A percentile compares a stretch with the other conserved stretches of the same genome.
These are phyloP conservation scores for Tragelaphus strepsiceros DNA, from an alignment of 2,113 vertebrate genomes.

Conservation along the genomic window DNA sequence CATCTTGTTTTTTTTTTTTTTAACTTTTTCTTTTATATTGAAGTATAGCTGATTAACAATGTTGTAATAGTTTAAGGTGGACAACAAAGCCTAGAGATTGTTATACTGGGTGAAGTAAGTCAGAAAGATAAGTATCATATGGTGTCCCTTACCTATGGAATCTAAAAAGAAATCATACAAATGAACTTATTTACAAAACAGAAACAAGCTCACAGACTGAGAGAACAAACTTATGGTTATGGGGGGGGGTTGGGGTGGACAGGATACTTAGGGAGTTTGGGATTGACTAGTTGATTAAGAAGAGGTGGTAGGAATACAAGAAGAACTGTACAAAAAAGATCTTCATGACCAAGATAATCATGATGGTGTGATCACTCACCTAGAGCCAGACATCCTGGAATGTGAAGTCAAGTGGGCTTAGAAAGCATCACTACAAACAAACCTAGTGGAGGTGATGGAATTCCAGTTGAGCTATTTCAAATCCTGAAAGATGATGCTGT, in stretches of 20 bases:
- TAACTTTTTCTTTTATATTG: neutral
- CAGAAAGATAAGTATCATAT: neutral
- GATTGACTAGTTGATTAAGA: neutral
- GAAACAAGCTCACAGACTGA: neutral
- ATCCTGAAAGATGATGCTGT: too few species aligned
- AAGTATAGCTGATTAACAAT: neutral
- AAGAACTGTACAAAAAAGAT: too few species aligned
- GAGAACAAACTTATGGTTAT: neutral
- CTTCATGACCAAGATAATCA: too few species aligned
- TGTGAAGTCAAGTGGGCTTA: too few species aligned
- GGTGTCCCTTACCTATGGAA: neutral
- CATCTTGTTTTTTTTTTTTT: neutral
- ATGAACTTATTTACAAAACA: neutral
- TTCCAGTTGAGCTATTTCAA: too few species aligned
- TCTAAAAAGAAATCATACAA: neutral
- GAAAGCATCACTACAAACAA: too few species aligned
- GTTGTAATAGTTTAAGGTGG: neutral
- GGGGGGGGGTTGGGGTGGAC: neutral
- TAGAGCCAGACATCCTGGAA: too few species aligned
- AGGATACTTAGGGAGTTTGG: neutral
- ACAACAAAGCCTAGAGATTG: neutral
- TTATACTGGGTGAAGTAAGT: neutral
- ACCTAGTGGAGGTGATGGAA: too few species aligned
- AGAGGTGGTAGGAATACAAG: too few species aligned
- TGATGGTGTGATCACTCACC: too few species aligned